Conservation (phyloP, 64 coral and sea anemone genomes). For the Montipora cactus region DNA sequence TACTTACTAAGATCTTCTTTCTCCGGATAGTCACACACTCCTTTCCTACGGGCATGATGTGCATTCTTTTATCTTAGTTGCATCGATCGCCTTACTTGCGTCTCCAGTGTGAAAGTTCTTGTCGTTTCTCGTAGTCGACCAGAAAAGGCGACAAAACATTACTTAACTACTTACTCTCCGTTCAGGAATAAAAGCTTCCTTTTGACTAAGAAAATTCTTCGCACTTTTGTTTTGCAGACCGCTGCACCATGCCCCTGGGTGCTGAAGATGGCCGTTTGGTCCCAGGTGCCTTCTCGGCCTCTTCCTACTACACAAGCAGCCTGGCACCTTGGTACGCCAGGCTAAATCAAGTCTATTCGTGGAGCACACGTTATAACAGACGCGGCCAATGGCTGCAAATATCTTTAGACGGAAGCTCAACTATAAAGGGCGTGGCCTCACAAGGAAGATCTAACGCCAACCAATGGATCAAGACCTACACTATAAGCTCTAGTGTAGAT, state of each 20-base stretch:
- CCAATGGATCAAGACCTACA: slow-evolving; percentile 84
- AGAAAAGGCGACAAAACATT: no score
- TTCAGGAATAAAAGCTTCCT: neutral
- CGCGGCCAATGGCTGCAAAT: slow-evolving; percentile 85
- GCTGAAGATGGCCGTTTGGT: slow-evolving; percentile 71
- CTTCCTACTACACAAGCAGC: slow-evolving; percentile 56
- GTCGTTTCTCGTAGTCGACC: no score
- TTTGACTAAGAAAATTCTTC: neutral
- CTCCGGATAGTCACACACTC: no score
- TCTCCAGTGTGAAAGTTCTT: no score
- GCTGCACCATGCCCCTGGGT: slow-evolving; percentile 68
- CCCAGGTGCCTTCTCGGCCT: slow-evolving; percentile 69
- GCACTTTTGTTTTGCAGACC: slow-evolving; percentile 1
- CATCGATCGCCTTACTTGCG: no score
- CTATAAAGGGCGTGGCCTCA: slow-evolving; percentile 73
- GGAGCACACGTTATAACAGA: slow-evolving; percentile 68
- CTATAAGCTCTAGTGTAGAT: slow-evolving; percentile 49
- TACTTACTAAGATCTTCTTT: no score
- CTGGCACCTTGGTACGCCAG: slow-evolving; percentile 61
- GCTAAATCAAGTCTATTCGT: slow-evolving; percentile 73
- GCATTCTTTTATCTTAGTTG: no score
- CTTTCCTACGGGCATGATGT: no score
- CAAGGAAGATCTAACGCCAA: slow-evolving; percentile 82
- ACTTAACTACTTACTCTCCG: no score
- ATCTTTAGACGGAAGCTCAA: slow-evolving; percentile 47